Evolutionary conservation across 2,888 invertebrate species (phyloP), one percentile per base, ranked within the genome.

Genomic region (Andrena hattorfiana): DNA sequence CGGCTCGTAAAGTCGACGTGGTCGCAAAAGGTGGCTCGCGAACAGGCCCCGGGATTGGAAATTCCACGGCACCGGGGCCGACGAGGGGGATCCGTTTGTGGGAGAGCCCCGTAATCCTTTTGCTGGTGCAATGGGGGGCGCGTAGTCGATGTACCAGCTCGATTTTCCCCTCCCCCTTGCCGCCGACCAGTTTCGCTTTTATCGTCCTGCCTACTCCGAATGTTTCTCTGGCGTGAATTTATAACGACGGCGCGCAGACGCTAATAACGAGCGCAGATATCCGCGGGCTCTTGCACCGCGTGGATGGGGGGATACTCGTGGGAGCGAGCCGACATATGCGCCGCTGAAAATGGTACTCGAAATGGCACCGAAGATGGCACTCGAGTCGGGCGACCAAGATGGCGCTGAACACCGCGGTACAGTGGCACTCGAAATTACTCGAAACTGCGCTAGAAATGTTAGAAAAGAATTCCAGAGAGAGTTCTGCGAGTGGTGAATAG

Each of bases 121-220:
- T 56, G 74, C 82, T 59, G 66, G 69, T 49, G 66, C 66, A 77
- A 83, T 48, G 42, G 68, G 83, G 72, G 81, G 79, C 83, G 83
- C 69, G 59, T 64, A 71, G 49, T 35, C 81, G 76, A 81, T 76
- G 70, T 68, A 68, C 60, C 75, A 49, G 54, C 81, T 67, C 54
- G 63, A 35, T 35, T 74, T 59, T 67, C 56, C 42, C 32, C n/a
- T 10, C 42, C 64, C 13, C 30, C 56, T 13, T 10, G 51, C 26
- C 54, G 48, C 60, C 56, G 30, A 20, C 35, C 20, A 42, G 42
- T 16, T 51, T 16, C 75, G 64, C 71, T 85, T 89, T 90, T 89
- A 90, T 90, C 89, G 85, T 88, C 84, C 85, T 84, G 81, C 89
- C 91, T 91, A 91, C 91, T 91, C 91, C 88, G 90, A 91, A 91